These are phyloP conservation scores for Ooceraea biroi DNA, from an alignment of 1,140 invertebrate genomes.

Conservation along the genomic window DNA sequence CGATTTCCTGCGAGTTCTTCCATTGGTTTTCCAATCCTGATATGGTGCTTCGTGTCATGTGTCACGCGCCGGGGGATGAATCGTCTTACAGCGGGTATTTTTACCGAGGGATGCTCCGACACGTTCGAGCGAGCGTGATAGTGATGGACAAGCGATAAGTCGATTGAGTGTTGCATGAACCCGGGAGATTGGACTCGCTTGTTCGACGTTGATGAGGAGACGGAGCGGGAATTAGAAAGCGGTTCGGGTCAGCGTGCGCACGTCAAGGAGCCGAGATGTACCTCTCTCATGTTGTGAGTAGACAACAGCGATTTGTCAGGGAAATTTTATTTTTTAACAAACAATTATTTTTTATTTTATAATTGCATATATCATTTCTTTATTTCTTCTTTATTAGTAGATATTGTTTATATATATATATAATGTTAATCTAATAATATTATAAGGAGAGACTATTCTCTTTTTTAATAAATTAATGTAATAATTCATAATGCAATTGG, in stretches of 20 bases:
- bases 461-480: no score
- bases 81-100: not conserved
- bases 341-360: no score
- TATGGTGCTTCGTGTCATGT: not conserved
- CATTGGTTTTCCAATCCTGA: not conserved
- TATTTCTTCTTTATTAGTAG: not conserved
- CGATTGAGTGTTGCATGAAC: slow-evolving; percentile 20
- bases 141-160: slow-evolving; percentile 18
- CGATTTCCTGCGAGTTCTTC: no score
- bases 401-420: no score
- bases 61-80: not conserved
- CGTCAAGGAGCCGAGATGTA: slow-evolving; percentile 49
- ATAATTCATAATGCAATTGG: no score
- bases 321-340: not conserved
- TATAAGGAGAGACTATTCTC: no score
- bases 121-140: not conserved
- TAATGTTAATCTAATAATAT: no score
- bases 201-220: not conserved
- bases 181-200: not conserved
- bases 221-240: slow-evolving; percentile 51
- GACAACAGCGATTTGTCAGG: not conserved
- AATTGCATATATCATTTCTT: not conserved
- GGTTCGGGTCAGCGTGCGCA: slow-evolving; percentile 12
- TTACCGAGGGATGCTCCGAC: not conserved
- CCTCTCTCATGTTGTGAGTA: slow-evolving; percentile 66